Conservation (phyloP, 2,113 vertebrate genomes). For the Plecotus auritus region DNA sequence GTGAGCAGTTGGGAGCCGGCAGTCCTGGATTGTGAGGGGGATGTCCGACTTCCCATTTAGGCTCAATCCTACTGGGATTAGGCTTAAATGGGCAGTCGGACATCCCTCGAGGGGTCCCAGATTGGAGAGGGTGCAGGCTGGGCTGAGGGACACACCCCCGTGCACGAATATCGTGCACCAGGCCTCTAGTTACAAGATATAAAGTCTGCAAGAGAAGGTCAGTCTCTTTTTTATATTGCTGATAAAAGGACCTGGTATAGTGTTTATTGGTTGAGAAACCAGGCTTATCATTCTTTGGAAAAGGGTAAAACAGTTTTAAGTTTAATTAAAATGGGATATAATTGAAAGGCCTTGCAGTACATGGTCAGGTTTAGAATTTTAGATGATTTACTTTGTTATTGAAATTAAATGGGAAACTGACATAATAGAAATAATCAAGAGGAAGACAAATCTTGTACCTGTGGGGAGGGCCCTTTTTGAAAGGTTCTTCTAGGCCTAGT, state of each 20-base stretch:
- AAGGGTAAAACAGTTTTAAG: background rate
- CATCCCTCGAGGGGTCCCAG: no score
- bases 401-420: slow-evolving; percentile 7
- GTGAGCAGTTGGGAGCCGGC: no score
- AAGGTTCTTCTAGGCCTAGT: background rate
- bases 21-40: no score
- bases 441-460: background rate
- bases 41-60: no score
- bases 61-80: no score
- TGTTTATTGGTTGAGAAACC: background rate
- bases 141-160: no score
- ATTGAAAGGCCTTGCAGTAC: background rate
- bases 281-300: background rate
- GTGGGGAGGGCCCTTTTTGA: background rate
- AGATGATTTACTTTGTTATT: slow-evolving; percentile 10
- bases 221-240: background rate
- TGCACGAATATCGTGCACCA: no score
- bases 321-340: slow-evolving; percentile 1
- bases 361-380: slow-evolving; percentile 44
- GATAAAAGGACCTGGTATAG: background rate
- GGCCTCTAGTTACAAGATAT: background rate
- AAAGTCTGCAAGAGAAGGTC: background rate
- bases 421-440: background rate
- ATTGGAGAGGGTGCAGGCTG: no score
- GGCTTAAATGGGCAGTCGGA: no score